Conservation (phyloP, 2,888 invertebrate species). For the Rhabditophanes sp. region DNA sequence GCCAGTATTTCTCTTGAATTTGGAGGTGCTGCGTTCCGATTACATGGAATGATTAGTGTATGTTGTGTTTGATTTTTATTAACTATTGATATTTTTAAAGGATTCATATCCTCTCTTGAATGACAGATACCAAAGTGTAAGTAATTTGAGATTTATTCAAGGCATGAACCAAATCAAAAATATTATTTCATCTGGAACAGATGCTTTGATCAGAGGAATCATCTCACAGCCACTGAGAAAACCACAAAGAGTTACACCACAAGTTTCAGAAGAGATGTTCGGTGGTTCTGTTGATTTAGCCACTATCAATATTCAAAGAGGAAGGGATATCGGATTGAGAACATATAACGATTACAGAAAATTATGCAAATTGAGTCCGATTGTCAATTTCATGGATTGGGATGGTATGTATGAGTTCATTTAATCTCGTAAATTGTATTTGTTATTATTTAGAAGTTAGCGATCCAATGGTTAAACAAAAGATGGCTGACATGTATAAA, state of each 20-base stretch:
- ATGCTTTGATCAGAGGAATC: slow-evolving; percentile 88
- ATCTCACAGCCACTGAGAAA: slow-evolving; percentile 68
- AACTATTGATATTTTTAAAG: slow-evolving; percentile 49
- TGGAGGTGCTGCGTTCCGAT: slow-evolving; percentile 77
- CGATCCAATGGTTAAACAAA: slow-evolving; percentile 24
- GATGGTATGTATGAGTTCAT: slow-evolving; percentile 36
- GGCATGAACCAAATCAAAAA: slow-evolving; percentile 14
- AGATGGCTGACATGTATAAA: slow-evolving; percentile 25
- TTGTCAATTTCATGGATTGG: slow-evolving; percentile 57
- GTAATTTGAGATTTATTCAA: slow-evolving; percentile 22
- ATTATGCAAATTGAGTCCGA: slow-evolving; percentile 66
- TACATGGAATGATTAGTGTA: slow-evolving; percentile 83
- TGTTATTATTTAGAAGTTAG: slow-evolving; percentile 21
- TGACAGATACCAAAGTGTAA: slow-evolving; percentile 18
- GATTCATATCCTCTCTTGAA: slow-evolving; percentile 32
- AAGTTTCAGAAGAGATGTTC: slow-evolving; percentile 51
- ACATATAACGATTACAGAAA: slow-evolving; percentile 68
- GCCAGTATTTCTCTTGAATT: slow-evolving; percentile 82
- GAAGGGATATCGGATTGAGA: slow-evolving; percentile 76
- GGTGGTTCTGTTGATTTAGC: slow-evolving; percentile 58
- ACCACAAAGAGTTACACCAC: slow-evolving; percentile 64
- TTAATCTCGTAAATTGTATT: slow-evolving; percentile 1
- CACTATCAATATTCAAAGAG: slow-evolving; percentile 80
- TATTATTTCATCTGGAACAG: slow-evolving; percentile 57
- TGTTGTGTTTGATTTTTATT: slow-evolving; percentile 1